phyloP scores from a whole-genome alignment of 1,140 invertebrate species.

The Acyrthosiphon pisum region DNA sequence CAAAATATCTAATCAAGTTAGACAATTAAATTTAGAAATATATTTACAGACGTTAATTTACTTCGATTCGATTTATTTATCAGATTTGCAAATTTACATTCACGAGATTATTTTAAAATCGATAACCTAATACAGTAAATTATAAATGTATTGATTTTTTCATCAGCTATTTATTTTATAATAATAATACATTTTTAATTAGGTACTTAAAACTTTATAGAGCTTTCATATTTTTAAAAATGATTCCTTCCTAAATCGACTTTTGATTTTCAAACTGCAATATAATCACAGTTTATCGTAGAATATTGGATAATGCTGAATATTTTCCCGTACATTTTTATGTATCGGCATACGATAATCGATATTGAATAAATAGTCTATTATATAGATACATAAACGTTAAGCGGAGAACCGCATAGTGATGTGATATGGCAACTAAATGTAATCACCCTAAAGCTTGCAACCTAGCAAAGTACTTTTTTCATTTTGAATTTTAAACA shows the following conservation, averaged over 20 bases:
- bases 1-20: background rate
- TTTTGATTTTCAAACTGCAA: background rate
- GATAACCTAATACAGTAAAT: background rate
- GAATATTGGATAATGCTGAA: background rate
- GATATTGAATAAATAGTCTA: slow-evolving; percentile 18
- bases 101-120: too few species aligned
- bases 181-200: background rate
- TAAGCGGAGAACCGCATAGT: background rate
- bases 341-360: background rate
- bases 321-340: background rate
- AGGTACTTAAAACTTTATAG: background rate
- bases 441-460: background rate
- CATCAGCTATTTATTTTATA: background rate
- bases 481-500: background rate
- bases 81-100: background rate
- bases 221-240: background rate
- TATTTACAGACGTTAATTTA: background rate
- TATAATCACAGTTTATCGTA: background rate
- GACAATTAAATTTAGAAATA: background rate
- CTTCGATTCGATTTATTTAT: too few species aligned
- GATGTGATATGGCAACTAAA: background rate
- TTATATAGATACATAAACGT: background rate
- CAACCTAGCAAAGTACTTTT: background rate
- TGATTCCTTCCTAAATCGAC: background rate
- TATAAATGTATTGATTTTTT: background rate